These are phyloP conservation scores for Solenopsis fugax DNA, from an alignment of 1,140 invertebrate species.

Conservation along the genomic window DNA sequence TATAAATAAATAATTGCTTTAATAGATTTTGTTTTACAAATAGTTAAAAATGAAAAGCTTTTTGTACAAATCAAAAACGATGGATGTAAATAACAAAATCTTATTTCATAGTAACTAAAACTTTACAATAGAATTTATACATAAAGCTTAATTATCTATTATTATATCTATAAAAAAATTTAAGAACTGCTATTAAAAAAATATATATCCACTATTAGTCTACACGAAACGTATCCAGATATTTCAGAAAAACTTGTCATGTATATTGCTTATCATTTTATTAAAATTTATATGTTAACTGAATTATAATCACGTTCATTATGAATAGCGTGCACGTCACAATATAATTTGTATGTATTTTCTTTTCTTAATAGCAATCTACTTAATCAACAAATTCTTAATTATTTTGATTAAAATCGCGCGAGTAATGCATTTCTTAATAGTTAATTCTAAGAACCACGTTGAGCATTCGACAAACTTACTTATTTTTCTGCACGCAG, in stretches of 20 bases:
- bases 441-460: not conserved
- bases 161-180: not conserved
- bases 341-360: not conserved
- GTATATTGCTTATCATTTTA: not conserved
- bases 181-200: not conserved
- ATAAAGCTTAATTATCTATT: not conserved
- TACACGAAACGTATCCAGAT: not conserved
- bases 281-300: not conserved
- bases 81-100: slow-evolving; percentile 35
- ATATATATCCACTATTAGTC: not conserved
- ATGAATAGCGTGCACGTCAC: not conserved
- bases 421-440: not conserved
- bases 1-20: slow-evolving; percentile 59
- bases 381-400: not conserved
- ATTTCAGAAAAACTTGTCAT: not conserved
- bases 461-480: slow-evolving; percentile 21
- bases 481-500: slow-evolving; percentile 16
- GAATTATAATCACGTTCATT: not conserved
- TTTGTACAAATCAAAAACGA: slow-evolving; percentile 31
- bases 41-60: slow-evolving; percentile 50
- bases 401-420: not conserved
- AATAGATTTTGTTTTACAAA: slow-evolving; percentile 59
- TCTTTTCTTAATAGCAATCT: not conserved
- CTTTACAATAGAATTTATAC: slow-evolving; percentile 9
- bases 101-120: not conserved